phyloP scores from a whole-genome alignment of 2,888 invertebrate genomes.

The Lithophane semibrunnea region DNA sequence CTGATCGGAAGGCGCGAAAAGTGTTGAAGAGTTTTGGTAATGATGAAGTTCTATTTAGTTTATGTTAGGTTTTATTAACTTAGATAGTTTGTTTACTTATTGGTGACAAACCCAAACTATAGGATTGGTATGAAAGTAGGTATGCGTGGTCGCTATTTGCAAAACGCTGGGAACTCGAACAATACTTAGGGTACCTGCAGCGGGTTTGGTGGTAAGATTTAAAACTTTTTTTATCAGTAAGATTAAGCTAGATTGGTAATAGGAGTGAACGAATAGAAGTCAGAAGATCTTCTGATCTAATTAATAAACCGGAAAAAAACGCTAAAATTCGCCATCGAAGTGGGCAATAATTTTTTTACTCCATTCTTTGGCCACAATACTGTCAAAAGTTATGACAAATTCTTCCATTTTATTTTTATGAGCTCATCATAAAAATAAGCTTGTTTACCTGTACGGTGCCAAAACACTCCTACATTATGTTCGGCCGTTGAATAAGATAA shows the following conservation, averaged over 20 bases:
- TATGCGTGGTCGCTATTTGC: too few species aligned
- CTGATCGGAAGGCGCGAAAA: constrained; percentile 35
- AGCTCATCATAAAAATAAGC: constrained; percentile 50
- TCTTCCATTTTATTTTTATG: constrained; percentile 48
- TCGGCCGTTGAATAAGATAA: constrained; percentile 30
- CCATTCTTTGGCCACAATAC: constrained; percentile 11
- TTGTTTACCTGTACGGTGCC: constrained; percentile 56
- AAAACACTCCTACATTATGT: constrained; percentile 38
- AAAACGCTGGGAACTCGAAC: too few species aligned
- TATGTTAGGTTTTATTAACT: not conserved
- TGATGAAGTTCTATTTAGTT: not conserved
- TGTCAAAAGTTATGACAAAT: constrained; percentile 31
- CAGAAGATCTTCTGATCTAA: not conserved
- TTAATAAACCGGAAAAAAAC: constrained; percentile 14
- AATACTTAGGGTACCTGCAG: too few species aligned
- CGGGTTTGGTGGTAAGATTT: too few species aligned
- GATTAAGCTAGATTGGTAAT: not conserved
- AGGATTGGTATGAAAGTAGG: too few species aligned
- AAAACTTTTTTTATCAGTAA: not conserved
- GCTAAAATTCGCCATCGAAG: not conserved
- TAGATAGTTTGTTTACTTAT: not conserved
- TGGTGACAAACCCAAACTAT: too few species aligned
- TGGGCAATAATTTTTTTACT: constrained; percentile 27
- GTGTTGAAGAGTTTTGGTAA: constrained; percentile 18
- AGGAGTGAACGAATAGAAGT: not conserved